A percentile compares a stretch with the other conserved stretches of the same genome.
Evolutionary conservation across 2,888 invertebrate species (phyloP).

Genomic region (Cryptophagus acutangulus): DNA sequence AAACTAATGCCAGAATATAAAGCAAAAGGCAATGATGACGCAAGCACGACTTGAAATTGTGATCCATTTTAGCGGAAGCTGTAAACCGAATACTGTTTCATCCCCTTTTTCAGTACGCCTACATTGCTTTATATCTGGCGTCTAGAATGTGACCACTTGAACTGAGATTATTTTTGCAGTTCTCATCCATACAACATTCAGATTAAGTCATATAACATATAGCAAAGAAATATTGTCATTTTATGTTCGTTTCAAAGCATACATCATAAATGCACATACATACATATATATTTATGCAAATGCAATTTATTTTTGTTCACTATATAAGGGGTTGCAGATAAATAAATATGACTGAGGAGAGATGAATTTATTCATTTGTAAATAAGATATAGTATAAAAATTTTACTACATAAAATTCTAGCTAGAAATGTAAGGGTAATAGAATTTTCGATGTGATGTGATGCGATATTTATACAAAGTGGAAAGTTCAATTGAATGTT

Average conservation of each 20-base stretch:
- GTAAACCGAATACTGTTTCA: constrained; percentile 32
- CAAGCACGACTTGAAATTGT: constrained; percentile 33
- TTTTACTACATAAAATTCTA: too few relatives aligned
- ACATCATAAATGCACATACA: constrained; percentile 18
- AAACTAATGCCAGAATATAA: too few relatives aligned
- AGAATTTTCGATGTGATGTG: too few relatives aligned
- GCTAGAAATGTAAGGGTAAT: too few relatives aligned
- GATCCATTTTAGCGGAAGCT: constrained; percentile 38
- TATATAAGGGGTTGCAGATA: background rate
- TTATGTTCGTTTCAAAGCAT: constrained; percentile 20
- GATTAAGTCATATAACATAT: constrained; percentile 27
- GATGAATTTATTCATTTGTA: background rate
- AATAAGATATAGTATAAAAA: background rate
- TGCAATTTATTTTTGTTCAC: constrained; percentile 9
- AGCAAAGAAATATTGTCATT: constrained; percentile 21
- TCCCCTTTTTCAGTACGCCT: constrained; percentile 31
- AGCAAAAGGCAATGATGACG: constrained; percentile 1
- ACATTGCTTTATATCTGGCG: constrained; percentile 19
- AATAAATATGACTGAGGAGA: background rate
- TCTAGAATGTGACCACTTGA: constrained; percentile 32
- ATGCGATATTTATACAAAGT: too few relatives aligned
- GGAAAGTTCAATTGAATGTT: too few relatives aligned
- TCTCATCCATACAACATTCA: constrained; percentile 9
- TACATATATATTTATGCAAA: too few relatives aligned
- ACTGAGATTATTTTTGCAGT: constrained; percentile 15